These are phyloP conservation scores for Caranx melampygus DNA, from an alignment of 2,113 vertebrate genomes.

Conservation along the genomic window DNA sequence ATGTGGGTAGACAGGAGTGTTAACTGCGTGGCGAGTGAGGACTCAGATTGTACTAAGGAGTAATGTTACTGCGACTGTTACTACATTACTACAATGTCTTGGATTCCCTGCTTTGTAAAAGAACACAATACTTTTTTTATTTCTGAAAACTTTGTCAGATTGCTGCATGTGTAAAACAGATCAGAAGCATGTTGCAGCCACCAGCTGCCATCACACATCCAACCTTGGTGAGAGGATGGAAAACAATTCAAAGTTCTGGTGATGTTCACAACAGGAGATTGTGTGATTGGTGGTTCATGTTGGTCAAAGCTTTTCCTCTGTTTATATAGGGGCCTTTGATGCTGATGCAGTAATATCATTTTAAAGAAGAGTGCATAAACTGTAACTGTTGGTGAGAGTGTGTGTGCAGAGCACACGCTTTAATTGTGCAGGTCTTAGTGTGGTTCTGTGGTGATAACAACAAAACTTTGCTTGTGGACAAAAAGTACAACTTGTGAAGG, in stretches of 20 bases:
- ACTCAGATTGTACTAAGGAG: too few species aligned
- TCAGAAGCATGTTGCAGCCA: slow-evolving; percentile 33
- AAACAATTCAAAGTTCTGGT: slow-evolving; percentile 26
- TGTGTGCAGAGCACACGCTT: neutral
- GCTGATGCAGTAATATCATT: neutral
- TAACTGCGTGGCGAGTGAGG: neutral
- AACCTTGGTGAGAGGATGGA: slow-evolving; percentile 38
- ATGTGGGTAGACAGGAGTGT: too few species aligned
- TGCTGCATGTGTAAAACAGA: slow-evolving; percentile 55
- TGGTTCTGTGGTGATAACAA: slow-evolving; percentile 1
- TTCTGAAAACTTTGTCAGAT: slow-evolving; percentile 21
- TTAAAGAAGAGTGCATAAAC: neutral
- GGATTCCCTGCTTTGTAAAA: neutral
- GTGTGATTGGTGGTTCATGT: slow-evolving; percentile 16
- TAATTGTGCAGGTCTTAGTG: neutral
- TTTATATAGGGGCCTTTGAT: slow-evolving; percentile 25
- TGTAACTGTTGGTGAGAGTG: neutral
- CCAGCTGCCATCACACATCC: slow-evolving; percentile 58
- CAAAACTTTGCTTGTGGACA: neutral
- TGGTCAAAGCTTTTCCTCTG: slow-evolving; percentile 44
- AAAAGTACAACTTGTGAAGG: neutral
- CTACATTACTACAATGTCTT: neutral
- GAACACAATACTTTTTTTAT: neutral
- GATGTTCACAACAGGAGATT: too few species aligned
- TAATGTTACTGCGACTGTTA: too few species aligned